Base-by-base conservation (phyloP, 2,888 invertebrate species). In the Parthenolecanium corni region DNA sequence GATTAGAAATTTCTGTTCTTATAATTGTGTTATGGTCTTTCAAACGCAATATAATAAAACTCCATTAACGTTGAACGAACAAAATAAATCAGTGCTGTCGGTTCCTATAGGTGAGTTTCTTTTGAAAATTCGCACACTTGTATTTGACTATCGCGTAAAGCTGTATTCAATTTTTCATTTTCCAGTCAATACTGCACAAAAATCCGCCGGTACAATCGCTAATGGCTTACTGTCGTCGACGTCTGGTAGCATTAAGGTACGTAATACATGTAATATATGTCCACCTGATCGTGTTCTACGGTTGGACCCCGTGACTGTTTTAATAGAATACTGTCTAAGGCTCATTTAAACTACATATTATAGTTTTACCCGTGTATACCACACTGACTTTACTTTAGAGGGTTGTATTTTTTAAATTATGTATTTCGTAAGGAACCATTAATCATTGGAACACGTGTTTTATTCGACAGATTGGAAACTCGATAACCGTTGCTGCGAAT, bases 11-110 rank as follows among this genome's bases (percentile, higher is more conserved):
- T 89, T 89, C 73, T 89, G 89, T 74, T 83, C 86, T 12, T 87
- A 88, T 72, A 82, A 83, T 69, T 89, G 89, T 71, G 88, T 87
- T 0, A 84, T 87, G 84, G 79, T 82, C 66, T 89, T 88, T 71
- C 88, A 89, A 73, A 52, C 57, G 44, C 78, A 78, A 69, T 78
- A 78, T 67, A 75, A 76, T 24, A 78, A 78, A 36, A 56, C 64
- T 2, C 54, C 46, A 14, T 42, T 54, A 23, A 62, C 52, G 2
- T n/a, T 44, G 25, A 18, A 25, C 2, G 62, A 62, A 5, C 31
- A 42, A 31, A 42, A 42, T 36, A 47, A 53, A 47, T 24, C 63
- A n/a, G 54, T 49, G 11, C 31, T 36, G 18, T 31, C 57, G 14
- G 53, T 47, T 24, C 54, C 54, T 40, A 40, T 42, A 9, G 44